Conservation (phyloP, 2,113 vertebrate genomes). For the Oreochromis tanganicae region DNA sequence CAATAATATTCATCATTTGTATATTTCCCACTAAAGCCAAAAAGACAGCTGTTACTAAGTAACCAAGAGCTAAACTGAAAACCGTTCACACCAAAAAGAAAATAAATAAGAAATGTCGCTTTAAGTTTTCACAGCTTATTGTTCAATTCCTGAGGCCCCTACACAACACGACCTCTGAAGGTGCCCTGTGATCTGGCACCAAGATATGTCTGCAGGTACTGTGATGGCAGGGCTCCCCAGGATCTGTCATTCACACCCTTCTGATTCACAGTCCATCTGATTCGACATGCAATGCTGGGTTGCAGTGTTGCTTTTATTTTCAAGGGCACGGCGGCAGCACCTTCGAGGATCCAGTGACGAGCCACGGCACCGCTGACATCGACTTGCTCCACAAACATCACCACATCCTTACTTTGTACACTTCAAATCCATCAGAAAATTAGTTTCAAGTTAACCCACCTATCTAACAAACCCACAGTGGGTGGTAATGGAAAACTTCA, state of each 20-base stretch:
- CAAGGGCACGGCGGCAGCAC: neutral
- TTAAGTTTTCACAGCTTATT: neutral
- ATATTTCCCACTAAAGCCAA: neutral
- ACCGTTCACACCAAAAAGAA: rapidly evolving
- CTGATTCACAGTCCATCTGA: neutral
- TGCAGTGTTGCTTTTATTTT: neutral
- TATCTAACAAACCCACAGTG: neutral
- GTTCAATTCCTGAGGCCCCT: rapidly evolving
- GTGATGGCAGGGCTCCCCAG: neutral
- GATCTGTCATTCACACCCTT: neutral
- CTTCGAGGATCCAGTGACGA: neutral
- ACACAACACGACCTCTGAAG: neutral
- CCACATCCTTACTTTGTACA: no score
- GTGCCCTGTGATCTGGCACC: neutral
- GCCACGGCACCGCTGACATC: neutral
- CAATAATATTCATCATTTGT: neutral
- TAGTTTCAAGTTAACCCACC: neutral
- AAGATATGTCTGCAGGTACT: neutral
- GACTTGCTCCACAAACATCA: neutral
- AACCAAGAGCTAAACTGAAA: neutral
- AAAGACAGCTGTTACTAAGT: neutral
- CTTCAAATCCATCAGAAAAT: neutral
- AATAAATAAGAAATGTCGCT: neutral
- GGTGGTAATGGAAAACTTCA: neutral
- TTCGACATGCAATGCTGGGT: neutral